phyloP scores from a whole-genome alignment of 2,888 invertebrate species.

The Euzophera pinguis region DNA sequence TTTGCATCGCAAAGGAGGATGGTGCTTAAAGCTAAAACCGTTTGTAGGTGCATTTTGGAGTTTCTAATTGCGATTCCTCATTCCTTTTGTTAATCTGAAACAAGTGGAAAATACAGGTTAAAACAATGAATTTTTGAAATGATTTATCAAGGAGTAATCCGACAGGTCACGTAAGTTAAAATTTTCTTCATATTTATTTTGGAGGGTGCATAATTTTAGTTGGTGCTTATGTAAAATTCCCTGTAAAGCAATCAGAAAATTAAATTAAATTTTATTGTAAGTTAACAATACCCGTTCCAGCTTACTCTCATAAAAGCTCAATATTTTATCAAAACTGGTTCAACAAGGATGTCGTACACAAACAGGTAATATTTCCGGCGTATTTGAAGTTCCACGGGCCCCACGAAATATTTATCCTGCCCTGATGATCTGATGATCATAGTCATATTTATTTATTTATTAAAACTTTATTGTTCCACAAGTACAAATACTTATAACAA shows the following conservation, averaged over 20 bases:
- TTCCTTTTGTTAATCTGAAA: conserved; percentile 61
- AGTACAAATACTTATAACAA: too few relatives aligned
- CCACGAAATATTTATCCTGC: background rate
- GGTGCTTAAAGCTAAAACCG: conserved; percentile 56
- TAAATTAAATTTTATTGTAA: too few relatives aligned
- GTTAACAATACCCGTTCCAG: too few relatives aligned
- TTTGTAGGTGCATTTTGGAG: conserved; percentile 59
- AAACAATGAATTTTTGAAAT: too few relatives aligned
- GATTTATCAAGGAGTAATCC: too few relatives aligned
- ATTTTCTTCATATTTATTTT: too few relatives aligned
- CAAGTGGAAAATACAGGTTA: conserved; percentile 26
- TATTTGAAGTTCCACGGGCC: conserved; percentile 23
- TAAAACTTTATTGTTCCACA: too few relatives aligned
- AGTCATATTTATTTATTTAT: too few relatives aligned
- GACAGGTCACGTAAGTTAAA: too few relatives aligned
- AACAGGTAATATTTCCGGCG: conserved; percentile 66
- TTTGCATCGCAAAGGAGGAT: conserved; percentile 67
- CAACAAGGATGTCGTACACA: conserved; percentile 48
- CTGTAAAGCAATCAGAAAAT: too few relatives aligned
- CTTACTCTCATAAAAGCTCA: background rate
- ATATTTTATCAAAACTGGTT: conserved; percentile 35
- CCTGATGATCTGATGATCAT: background rate
- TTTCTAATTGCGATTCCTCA: conserved; percentile 40
- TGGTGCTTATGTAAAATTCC: too few relatives aligned
- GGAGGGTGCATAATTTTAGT: too few relatives aligned